Percentiles rank a stretch among this genome's conserved stretches.
phyloP scores from a whole-genome alignment of 2,797 vertebrate species.

The Iguana delicatissima region DNA sequence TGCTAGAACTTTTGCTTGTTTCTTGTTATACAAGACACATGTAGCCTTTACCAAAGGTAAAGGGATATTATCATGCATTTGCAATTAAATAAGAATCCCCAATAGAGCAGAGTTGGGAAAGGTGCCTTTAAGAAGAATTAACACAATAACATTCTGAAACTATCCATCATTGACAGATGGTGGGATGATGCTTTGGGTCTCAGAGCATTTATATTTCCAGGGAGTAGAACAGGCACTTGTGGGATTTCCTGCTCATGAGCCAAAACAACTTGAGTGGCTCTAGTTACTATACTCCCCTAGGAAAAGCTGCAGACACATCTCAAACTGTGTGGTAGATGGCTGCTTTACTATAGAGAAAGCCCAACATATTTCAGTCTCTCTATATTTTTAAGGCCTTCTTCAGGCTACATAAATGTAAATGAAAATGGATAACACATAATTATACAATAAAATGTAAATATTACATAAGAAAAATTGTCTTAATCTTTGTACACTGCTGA shows the following conservation, averaged over 20 bases:
- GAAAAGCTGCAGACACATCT: no score
- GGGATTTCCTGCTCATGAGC: neutral
- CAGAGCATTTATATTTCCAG: neutral
- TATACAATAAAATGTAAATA: no score
- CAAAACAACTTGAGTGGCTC: no score
- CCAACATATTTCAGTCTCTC: no score
- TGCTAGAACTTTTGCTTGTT: neutral
- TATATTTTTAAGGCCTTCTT: no score
- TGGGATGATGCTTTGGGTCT: neutral
- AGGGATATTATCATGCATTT: neutral
- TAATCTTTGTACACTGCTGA: no score
- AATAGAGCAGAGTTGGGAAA: neutral
- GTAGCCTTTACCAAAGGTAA: neutral
- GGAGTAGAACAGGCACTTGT: neutral
- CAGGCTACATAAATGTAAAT: no score
- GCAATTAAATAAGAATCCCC: neutral
- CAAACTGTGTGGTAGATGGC: no score
- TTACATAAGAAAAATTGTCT: no score
- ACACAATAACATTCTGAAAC: neutral
- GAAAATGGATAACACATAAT: no score
- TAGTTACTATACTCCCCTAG: no score
- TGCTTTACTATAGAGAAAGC: no score
- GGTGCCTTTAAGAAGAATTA: neutral
- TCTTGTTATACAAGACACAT: neutral
- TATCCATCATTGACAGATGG: neutral